Evolutionary conservation across 2,113 vertebrate genomes (phyloP), one percentile per base, ranked within the genome.

Genomic region (Laticauda colubrina): DNA sequence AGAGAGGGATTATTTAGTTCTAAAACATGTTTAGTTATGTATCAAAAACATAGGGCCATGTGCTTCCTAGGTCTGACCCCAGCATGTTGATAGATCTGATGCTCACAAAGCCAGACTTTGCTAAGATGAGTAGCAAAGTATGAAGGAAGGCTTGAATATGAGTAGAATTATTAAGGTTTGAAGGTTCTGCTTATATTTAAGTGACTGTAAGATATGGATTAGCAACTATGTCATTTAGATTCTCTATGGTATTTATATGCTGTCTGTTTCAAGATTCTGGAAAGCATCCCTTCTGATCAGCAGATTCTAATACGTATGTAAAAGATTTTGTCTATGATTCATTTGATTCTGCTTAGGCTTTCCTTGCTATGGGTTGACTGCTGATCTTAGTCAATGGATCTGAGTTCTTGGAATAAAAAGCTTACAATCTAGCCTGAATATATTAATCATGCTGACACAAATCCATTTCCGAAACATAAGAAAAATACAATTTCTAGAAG

Each of bases 401-500:
- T 53, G 34, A 45, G 15, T 51, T 43, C 7, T 18, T 53, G 55
- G 39, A 85, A 59, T 43, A 85, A 20, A 54, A 86, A 53, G 18
- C 88, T 53, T 21, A 21, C 75, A 89, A 86, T 43, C 54, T 43
- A 29, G 9, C 12, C 45, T 87, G n/a, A 93, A 92, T 53, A 11
- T 95, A 95, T 94, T 91, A 95, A 93, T 93, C 53, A 81, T 11
- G 18, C 23, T 92, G 45, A 89, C 15, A 56, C 85, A 7, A 0
- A 56, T 7, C 43, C 92, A 45, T 51, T 92, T 86, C 56, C 24
- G 81, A 81, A 45, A 69, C 53, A 55, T 91, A 61, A 87, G 90
- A 93, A 96, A 86, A 95, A 93, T 5, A 69, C 5, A 24, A 26
- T 88, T 94, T 95, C 96, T 97, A 96, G 91, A 92, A 95, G 94